phyloP scores from a whole-genome alignment of 2,888 invertebrate species.

The Ptilodon capucinus region DNA sequence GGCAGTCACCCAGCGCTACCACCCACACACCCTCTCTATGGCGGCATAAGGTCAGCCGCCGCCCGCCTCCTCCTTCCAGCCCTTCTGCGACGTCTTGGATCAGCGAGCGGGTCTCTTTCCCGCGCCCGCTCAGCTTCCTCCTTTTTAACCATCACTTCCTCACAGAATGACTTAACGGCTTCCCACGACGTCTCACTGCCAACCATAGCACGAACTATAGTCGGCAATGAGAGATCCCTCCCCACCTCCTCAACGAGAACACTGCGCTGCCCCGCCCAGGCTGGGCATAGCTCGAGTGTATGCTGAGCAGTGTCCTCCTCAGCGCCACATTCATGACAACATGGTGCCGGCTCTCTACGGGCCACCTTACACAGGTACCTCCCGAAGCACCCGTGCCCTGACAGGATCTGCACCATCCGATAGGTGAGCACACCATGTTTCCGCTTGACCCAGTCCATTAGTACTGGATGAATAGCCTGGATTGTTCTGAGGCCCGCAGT shows the following conservation, averaged over 20 bases:
- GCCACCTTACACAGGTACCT: slow-evolving; percentile 1
- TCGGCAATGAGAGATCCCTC: slow-evolving; percentile 1
- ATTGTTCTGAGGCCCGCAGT: neutral
- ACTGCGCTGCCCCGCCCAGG: slow-evolving; percentile 1
- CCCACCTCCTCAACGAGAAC: neutral
- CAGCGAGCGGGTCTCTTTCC: neutral
- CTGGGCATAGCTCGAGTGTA: neutral
- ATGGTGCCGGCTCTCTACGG: neutral
- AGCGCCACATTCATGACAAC: slow-evolving; percentile 3
- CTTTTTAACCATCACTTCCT: neutral
- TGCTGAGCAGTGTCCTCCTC: neutral
- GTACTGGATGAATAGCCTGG: neutral
- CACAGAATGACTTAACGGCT: neutral
- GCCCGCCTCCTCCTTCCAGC: neutral
- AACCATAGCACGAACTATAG: neutral
- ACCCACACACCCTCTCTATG: too few relatives aligned
- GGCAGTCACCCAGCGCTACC: too few relatives aligned
- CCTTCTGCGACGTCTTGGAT: neutral
- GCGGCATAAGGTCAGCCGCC: too few relatives aligned
- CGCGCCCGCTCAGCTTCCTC: slow-evolving; percentile 2
- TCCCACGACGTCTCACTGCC: slow-evolving; percentile 1
- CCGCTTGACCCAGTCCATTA: neutral
- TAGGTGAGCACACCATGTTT: neutral
- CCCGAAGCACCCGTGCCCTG: slow-evolving; percentile 3
- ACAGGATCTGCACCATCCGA: too few relatives aligned